These are phyloP conservation scores for Ceyx cyanopectus DNA, from an alignment of 2,113 vertebrate genomes.

Conservation along the genomic window DNA sequence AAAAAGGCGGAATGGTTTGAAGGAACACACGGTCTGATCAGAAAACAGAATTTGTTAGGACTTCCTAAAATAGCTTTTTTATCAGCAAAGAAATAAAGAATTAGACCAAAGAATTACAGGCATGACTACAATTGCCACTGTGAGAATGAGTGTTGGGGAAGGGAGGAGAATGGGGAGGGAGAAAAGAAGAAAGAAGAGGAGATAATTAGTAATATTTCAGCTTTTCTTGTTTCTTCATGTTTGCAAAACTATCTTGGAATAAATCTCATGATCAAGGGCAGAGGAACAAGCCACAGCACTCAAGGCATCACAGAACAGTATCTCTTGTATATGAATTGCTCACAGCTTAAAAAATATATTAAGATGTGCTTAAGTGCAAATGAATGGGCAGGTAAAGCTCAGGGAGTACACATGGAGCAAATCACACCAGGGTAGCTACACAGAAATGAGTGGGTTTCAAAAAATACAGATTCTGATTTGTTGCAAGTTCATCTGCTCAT, in stretches of 20 bases:
- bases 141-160: constrained; percentile 30
- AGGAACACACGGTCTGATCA: not conserved
- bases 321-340: not conserved
- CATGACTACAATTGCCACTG: not conserved
- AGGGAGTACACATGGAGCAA: not conserved
- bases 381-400: not conserved
- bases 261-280: not conserved
- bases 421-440: not conserved
- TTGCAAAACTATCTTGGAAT: not conserved
- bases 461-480: not conserved
- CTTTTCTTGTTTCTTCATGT: not conserved
- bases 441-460: not conserved
- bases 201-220: constrained; percentile 23
- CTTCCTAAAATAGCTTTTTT: not conserved
- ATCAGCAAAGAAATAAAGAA: not conserved
- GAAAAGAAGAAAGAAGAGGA: constrained; percentile 34
- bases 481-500: not conserved
- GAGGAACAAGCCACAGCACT: not conserved
- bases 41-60: not conserved
- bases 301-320: not conserved
- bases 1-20: not conserved
- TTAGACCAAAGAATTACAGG: not conserved
- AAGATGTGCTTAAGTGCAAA: not conserved
- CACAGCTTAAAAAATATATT: not conserved
- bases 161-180: constrained; percentile 16